These are phyloP conservation scores for Eonycteris spelaea DNA, from an alignment of 2,113 vertebrate species.

Conservation along the genomic window DNA sequence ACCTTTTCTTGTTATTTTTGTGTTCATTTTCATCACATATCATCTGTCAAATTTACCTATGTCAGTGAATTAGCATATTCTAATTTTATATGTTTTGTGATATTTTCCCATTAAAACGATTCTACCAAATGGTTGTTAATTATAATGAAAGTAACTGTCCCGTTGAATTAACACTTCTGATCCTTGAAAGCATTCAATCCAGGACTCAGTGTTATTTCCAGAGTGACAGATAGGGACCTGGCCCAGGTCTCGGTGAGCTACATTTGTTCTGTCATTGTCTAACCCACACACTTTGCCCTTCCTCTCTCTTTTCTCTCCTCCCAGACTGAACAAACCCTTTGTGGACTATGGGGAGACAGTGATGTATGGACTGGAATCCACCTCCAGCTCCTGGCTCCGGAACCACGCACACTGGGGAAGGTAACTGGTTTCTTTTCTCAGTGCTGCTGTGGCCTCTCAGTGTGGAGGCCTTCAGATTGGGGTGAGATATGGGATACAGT, in stretches of 20 bases:
- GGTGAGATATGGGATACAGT: background rate
- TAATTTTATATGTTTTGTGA: background rate
- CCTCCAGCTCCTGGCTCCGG: constrained; percentile 85
- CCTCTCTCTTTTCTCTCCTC: background rate
- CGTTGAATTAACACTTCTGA: background rate
- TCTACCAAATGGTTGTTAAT: background rate
- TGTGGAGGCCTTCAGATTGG: background rate
- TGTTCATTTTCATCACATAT: background rate
- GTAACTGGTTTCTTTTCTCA: constrained; percentile 75
- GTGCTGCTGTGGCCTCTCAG: background rate
- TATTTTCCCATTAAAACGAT: background rate
- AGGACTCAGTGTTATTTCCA: background rate
- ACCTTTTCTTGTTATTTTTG: background rate
- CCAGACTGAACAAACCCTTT: constrained; percentile 89
- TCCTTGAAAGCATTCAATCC: background rate
- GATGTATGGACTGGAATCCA: constrained; percentile 91
- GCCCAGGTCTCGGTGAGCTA: background rate
- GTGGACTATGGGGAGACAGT: constrained; percentile 91
- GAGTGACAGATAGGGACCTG: background rate
- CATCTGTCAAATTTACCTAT: background rate
- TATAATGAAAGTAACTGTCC: background rate
- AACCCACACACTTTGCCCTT: background rate
- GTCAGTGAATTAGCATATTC: background rate
- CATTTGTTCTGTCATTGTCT: background rate
- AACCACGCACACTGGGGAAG: constrained; percentile 91